Conservation (phyloP, 2,113 vertebrate genomes). For the Suricata suricatta region DNA sequence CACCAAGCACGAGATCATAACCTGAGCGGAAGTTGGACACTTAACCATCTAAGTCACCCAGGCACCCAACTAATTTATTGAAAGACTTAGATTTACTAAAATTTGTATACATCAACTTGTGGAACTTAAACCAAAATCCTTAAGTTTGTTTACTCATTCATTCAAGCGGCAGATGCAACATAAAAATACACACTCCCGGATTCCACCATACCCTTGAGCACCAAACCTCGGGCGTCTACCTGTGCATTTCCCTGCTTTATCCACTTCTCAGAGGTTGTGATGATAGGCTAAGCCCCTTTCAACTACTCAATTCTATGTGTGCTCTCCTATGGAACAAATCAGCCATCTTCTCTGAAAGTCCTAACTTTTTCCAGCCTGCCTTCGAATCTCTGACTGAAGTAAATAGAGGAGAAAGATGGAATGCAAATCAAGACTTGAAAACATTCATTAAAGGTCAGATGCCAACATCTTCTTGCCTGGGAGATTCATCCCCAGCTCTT, state of each 20-base stretch:
- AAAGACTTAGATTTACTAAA: background rate
- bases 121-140: background rate
- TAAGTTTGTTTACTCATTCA: background rate
- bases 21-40: too few species aligned
- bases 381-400: background rate
- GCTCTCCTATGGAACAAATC: background rate
- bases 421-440: constrained; percentile 11
- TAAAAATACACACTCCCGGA: background rate
- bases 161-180: background rate
- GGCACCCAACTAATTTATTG: background rate
- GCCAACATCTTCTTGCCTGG: background rate
- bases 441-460: background rate
- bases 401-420: background rate
- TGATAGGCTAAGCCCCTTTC: background rate
- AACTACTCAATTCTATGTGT: background rate
- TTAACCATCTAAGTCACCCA: too few species aligned
- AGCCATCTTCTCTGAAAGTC: background rate
- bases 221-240: background rate
- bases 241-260: background rate
- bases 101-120: background rate
- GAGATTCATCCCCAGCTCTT: background rate
- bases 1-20: too few species aligned
- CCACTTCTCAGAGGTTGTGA: background rate
- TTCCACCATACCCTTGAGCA: background rate
- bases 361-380: constrained; percentile 10